A percentile compares a stretch with the other conserved stretches of the same genome.
These are phyloP conservation scores for Clarias magur DNA, from an alignment of 2,113 vertebrate species.

Conservation along the genomic window DNA sequence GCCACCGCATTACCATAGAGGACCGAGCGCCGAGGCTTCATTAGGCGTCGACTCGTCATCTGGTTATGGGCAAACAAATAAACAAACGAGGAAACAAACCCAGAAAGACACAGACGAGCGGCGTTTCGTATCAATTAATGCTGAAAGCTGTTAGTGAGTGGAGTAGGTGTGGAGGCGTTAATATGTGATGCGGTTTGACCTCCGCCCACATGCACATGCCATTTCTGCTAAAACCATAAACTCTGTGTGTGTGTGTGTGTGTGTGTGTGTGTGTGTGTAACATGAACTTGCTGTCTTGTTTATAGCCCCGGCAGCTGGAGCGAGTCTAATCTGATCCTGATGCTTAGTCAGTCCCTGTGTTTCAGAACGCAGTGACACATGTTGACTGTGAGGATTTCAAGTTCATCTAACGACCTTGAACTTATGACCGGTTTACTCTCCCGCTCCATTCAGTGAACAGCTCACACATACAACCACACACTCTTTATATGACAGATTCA, in stretches of 20 bases:
- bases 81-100: constrained; percentile 23
- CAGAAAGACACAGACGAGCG: not conserved
- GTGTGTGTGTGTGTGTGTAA: constrained; percentile 12
- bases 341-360: not conserved
- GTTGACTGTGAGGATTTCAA: not conserved
- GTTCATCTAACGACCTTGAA: not conserved
- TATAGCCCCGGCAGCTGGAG: not conserved
- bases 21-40: constrained; percentile 5
- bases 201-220: constrained; percentile 34
- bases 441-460: not conserved
- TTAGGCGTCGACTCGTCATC: constrained; percentile 3
- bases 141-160: constrained; percentile 41
- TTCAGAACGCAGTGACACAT: not conserved
- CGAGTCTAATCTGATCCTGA: not conserved
- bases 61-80: constrained; percentile 38
- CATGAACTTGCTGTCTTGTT: constrained; percentile 13
- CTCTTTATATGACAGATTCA: not conserved
- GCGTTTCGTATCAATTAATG: constrained; percentile 34
- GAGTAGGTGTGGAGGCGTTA: constrained; percentile 38
- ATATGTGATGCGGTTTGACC: constrained; percentile 41
- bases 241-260: not conserved
- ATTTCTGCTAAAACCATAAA: constrained; percentile 29
- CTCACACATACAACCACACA: not conserved
- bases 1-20: constrained; percentile 10
- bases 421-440: not conserved